These are phyloP conservation scores for Archaeoteleia sp. DNA, from an alignment of 2,888 invertebrate species.

Conservation along the genomic window DNA sequence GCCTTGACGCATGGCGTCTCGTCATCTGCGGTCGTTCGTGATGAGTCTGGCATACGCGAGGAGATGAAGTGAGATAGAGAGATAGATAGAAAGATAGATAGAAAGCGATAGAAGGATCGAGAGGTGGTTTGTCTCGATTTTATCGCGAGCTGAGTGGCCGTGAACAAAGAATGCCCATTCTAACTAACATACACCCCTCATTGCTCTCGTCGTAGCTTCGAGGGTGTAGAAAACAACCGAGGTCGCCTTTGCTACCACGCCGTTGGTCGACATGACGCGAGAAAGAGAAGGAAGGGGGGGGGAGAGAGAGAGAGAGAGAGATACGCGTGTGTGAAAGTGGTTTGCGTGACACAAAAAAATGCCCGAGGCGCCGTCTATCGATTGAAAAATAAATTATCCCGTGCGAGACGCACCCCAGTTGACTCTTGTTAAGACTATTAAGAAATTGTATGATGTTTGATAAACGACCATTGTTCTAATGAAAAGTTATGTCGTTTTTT, in stretches of 20 bases:
- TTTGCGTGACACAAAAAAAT: slow-evolving; percentile 16
- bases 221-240: slow-evolving; percentile 23
- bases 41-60: slow-evolving; percentile 13
- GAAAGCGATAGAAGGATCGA: no score
- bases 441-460: no score
- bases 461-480: no score
- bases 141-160: slow-evolving; percentile 26
- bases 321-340: slow-evolving; percentile 16
- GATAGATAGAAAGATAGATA: background rate
- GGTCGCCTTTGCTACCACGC: slow-evolving; percentile 18
- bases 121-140: slow-evolving; percentile 7
- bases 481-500: no score
- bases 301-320: no score
- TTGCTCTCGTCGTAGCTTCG: slow-evolving; percentile 8
- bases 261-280: slow-evolving; percentile 11
- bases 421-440: no score
- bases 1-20: slow-evolving; percentile 1
- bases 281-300: no score
- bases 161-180: slow-evolving; percentile 31
- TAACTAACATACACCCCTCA: slow-evolving; percentile 24
- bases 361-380: background rate
- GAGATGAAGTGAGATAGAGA: slow-evolving; percentile 1
- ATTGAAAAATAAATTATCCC: no score
- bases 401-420: no score
- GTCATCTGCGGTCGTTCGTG: slow-evolving; percentile 11